Evolutionary conservation across 1,140 invertebrate genomes (phyloP).

Genomic region (Xylocopa sonorina): DNA sequence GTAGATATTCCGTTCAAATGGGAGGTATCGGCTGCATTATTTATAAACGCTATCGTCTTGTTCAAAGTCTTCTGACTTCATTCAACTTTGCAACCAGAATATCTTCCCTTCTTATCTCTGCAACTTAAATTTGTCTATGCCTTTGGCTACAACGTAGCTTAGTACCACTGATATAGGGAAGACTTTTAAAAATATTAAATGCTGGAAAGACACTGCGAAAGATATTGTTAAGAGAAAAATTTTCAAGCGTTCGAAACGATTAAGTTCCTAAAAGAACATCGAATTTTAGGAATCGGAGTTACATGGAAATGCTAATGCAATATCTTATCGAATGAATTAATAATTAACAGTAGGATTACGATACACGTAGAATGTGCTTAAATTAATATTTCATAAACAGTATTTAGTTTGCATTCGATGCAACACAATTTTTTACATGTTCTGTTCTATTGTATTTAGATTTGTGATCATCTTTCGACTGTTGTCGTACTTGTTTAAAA

Average conservation of each 20-base stretch:
- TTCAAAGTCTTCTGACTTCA: constrained; percentile 20
- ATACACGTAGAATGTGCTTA: too few species aligned
- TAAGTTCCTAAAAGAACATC: not conserved
- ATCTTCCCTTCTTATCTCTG: constrained; percentile 1
- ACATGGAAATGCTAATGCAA: not conserved
- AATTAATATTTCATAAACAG: too few species aligned
- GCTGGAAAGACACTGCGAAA: not conserved
- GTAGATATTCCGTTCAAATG: constrained; percentile 1
- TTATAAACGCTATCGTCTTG: constrained; percentile 34
- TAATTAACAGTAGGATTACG: not conserved
- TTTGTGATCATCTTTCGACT: not conserved
- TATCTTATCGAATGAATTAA: not conserved
- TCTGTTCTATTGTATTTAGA: not conserved
- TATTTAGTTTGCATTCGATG: too few species aligned
- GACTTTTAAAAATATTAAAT: not conserved
- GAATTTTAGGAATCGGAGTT: not conserved
- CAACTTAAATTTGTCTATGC: not conserved
- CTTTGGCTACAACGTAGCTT: not conserved
- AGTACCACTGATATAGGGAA: not conserved
- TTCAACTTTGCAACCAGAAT: constrained; percentile 2
- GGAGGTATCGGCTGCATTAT: constrained; percentile 26
- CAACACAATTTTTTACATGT: too few species aligned
- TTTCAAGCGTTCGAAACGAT: not conserved
- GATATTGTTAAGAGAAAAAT: too few species aligned
- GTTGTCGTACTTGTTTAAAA: not conserved